A percentile compares a stretch with the other conserved stretches of the same genome.
phyloP scores from a whole-genome alignment of 2,113 vertebrate species.

The Junco hyemalis region DNA sequence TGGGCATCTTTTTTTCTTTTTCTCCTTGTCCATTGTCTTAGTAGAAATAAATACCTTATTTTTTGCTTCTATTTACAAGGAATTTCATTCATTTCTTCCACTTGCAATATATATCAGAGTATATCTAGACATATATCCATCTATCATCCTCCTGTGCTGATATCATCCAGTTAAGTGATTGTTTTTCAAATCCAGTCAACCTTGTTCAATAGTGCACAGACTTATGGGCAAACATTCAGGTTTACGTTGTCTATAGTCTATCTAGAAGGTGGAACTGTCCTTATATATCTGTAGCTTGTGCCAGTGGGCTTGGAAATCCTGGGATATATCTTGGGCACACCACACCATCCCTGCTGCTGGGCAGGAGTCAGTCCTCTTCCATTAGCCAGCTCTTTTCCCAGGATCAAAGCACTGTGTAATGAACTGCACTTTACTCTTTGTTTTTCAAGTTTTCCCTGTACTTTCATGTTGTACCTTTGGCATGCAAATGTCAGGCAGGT shows the following conservation, averaged over 20 bases:
- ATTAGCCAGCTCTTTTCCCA: not conserved
- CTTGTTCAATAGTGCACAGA: not conserved
- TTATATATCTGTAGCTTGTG: not conserved
- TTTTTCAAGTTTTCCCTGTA: conserved; percentile 40
- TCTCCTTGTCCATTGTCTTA: no score
- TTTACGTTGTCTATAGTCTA: not conserved
- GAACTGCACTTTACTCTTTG: not conserved
- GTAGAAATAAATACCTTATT: no score
- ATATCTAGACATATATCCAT: not conserved
- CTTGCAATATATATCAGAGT: not conserved
- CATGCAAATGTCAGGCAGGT: conserved; percentile 38
- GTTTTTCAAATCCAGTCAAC: not conserved
- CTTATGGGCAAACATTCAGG: not conserved
- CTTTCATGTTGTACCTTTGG: conserved; percentile 23
- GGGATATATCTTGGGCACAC: fast-evolving
- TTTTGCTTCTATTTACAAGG: not conserved
- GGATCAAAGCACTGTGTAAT: not conserved
- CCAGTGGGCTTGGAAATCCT: not conserved
- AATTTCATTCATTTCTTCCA: not conserved
- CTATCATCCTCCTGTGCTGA: not conserved
- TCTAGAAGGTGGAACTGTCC: not conserved
- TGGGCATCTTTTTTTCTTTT: not conserved
- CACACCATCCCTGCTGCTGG: fast-evolving
- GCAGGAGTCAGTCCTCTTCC: not conserved
- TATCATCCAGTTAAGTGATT: not conserved